phyloP scores from a whole-genome alignment of 2,797 vertebrate species.

The Calcarius lapponicus region DNA sequence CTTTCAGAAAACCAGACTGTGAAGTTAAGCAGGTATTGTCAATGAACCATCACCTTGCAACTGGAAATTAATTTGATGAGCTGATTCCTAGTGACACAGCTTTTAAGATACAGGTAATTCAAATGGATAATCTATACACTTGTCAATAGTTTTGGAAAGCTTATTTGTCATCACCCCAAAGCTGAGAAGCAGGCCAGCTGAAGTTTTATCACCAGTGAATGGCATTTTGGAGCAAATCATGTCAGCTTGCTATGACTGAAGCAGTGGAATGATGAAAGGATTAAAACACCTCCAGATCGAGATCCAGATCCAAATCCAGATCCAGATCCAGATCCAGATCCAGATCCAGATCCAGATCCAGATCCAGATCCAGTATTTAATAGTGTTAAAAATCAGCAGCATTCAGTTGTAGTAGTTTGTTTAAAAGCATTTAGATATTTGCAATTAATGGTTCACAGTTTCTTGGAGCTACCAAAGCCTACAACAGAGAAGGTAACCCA shows the following conservation, averaged over 20 bases:
- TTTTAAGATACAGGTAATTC: conserved; percentile 33
- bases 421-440: background rate
- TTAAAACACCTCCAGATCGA: background rate
- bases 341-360: background rate
- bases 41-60: background rate
- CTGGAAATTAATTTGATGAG: conserved; percentile 15
- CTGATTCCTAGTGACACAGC: conserved; percentile 1
- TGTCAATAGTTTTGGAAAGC: conserved; percentile 30
- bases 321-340: too few species aligned
- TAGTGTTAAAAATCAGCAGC: background rate
- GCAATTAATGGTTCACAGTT: background rate
- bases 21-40: conserved; percentile 7
- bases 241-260: background rate
- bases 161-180: conserved; percentile 17
- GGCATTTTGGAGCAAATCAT: background rate
- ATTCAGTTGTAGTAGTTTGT: background rate
- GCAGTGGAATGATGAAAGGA: background rate
- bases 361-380: background rate
- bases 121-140: conserved; percentile 33
- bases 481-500: background rate
- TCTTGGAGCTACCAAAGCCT: background rate
- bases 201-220: conserved; percentile 7
- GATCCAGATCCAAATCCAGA: background rate
- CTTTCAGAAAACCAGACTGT: background rate
- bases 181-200: background rate